These are phyloP conservation scores for Neuroscelio doddi DNA, from an alignment of 2,888 invertebrate genomes.

Conservation along the genomic window DNA sequence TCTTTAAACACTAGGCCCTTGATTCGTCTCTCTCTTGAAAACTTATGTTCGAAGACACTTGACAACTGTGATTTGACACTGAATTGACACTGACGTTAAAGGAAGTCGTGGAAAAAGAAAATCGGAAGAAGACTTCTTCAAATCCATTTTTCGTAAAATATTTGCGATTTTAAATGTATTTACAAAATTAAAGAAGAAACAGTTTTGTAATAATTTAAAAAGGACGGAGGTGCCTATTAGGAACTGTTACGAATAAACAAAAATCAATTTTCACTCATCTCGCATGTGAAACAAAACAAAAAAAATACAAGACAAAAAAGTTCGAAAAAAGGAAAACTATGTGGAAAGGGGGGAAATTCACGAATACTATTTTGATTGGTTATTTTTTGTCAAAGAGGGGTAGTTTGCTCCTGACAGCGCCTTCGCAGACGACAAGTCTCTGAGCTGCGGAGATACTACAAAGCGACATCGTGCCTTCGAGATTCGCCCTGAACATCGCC, in stretches of 20 bases:
- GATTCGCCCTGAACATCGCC: slow-evolving; percentile 64
- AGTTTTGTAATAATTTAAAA: not conserved
- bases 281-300: too few species aligned
- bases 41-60: slow-evolving; percentile 16
- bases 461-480: slow-evolving; percentile 69
- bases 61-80: slow-evolving; percentile 46
- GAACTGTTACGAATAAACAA: slow-evolving; percentile 59
- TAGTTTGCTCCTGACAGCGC: slow-evolving; percentile 88
- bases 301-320: too few species aligned
- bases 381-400: slow-evolving; percentile 87
- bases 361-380: slow-evolving; percentile 42
- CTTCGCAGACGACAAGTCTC: slow-evolving; percentile 86
- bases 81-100: slow-evolving; percentile 44
- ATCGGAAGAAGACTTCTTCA: too few species aligned
- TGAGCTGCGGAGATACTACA: slow-evolving; percentile 76
- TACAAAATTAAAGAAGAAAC: too few species aligned
- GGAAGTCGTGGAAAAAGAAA: not conserved
- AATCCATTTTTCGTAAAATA: too few species aligned
- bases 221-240: slow-evolving; percentile 66
- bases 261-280: slow-evolving; percentile 20
- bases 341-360: not conserved
- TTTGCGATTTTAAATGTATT: too few species aligned
- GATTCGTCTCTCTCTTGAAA: not conserved
- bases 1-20: slow-evolving; percentile 1
- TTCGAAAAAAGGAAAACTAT: not conserved